phyloP scores from a whole-genome alignment of 2,797 vertebrate species.

The Anniella stebbinsi region DNA sequence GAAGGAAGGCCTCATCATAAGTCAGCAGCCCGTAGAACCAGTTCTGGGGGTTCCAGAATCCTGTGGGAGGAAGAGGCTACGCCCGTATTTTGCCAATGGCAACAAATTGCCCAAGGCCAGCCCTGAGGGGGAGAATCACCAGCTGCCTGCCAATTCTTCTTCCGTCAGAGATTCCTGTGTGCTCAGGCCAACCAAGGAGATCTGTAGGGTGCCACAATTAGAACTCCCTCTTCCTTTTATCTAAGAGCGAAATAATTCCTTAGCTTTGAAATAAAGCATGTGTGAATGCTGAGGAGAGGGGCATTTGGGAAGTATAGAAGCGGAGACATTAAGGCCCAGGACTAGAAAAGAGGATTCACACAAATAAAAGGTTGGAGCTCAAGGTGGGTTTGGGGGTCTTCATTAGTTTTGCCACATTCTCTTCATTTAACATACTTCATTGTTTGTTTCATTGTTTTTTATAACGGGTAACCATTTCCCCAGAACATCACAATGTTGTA shows the following conservation, averaged over 20 bases:
- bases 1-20: slow-evolving; percentile 5
- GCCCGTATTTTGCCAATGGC: slow-evolving; percentile 29
- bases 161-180: background rate
- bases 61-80: slow-evolving; percentile 9
- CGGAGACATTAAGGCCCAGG: slow-evolving; percentile 14
- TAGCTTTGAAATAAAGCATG: slow-evolving; percentile 31
- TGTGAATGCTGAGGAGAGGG: background rate
- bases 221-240: background rate
- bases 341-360: slow-evolving; percentile 7
- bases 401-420: slow-evolving; percentile 25
- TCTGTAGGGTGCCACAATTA: background rate
- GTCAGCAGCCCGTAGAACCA: background rate
- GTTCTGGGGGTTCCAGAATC: background rate
- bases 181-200: slow-evolving; percentile 30
- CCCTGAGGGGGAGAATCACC: background rate
- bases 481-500: background rate
- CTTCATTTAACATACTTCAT: background rate
- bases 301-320: background rate
- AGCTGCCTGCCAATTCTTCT: slow-evolving; percentile 16
- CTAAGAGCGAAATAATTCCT: slow-evolving; percentile 37
- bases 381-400: background rate
- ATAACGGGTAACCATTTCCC: background rate
- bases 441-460: background rate
- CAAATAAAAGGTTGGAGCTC: background rate
- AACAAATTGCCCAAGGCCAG: slow-evolving; percentile 15